Conservation (phyloP, 2,888 invertebrate species). For the Dioctria rufipes region DNA sequence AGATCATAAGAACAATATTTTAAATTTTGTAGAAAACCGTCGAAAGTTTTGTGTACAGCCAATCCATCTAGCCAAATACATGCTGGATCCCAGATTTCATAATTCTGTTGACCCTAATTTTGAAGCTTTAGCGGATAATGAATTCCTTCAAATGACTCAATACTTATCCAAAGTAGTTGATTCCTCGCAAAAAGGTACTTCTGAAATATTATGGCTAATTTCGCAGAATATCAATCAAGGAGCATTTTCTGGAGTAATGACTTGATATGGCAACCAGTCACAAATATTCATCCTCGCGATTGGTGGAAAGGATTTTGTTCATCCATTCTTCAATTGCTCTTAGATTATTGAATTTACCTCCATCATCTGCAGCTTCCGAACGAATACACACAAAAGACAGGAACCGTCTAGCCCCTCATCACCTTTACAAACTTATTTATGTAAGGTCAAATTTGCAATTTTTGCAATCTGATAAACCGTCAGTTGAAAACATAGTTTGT, state of each 20-base stretch:
- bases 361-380: neutral
- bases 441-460: neutral
- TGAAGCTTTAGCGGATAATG: too few species aligned
- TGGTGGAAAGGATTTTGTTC: too few species aligned
- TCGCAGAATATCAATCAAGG: neutral
- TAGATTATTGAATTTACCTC: constrained; percentile 13
- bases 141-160: constrained; percentile 3
- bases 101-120: too few species aligned
- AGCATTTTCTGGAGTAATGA: neutral
- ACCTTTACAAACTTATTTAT: neutral
- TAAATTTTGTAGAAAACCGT: neutral
- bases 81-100: neutral
- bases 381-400: constrained; percentile 10
- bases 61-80: neutral
- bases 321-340: too few species aligned
- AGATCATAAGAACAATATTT: neutral
- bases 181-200: neutral
- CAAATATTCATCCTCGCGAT: neutral
- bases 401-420: constrained; percentile 10
- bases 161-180: neutral
- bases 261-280: neutral
- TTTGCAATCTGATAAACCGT: neutral
- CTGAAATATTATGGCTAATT: constrained; percentile 12
- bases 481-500: too few species aligned
- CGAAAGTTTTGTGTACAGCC: constrained; percentile 14